Evolutionary conservation across 2,113 vertebrate genomes (phyloP).

Genomic region (Scophthalmus maximus): DNA sequence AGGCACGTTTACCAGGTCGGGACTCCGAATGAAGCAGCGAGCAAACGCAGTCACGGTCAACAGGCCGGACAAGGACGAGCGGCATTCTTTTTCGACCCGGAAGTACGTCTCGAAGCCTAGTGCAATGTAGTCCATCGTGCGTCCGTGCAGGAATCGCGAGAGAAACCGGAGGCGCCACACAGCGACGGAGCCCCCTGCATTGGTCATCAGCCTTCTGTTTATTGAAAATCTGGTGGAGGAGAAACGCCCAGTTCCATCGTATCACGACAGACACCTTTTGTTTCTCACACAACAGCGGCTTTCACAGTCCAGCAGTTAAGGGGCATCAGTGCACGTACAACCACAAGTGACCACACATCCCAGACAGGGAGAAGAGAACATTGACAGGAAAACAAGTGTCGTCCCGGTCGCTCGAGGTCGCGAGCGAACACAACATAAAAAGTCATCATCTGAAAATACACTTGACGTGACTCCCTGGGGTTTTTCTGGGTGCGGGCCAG

Average conservation of each 20-base stretch:
- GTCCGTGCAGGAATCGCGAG: constrained; percentile 3
- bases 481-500: no score
- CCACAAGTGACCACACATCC: constrained; percentile 42
- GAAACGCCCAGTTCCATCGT: constrained; percentile 56
- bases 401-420: not conserved
- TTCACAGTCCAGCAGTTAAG: constrained; percentile 20
- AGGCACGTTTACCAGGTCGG: no score
- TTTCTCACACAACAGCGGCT: constrained; percentile 32
- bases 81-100: no score
- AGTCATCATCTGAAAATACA: constrained; percentile 1
- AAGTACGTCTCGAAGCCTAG: no score
- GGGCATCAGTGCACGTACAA: constrained; percentile 28
- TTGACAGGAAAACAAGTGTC: constrained; percentile 29
- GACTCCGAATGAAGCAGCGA: no score
- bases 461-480: not conserved
- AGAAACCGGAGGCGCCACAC: constrained; percentile 23
- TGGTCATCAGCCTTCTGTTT: constrained; percentile 58
- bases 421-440: not conserved
- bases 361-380: constrained; percentile 25
- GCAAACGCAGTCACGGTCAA: no score
- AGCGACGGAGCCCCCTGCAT: not conserved
- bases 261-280: constrained; percentile 47
- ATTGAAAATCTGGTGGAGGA: constrained; percentile 68
- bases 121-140: no score
- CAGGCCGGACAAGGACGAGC: no score